Evolutionary conservation across 2,888 invertebrate species (phyloP).

Genomic region (Watsonalla cultraria): DNA sequence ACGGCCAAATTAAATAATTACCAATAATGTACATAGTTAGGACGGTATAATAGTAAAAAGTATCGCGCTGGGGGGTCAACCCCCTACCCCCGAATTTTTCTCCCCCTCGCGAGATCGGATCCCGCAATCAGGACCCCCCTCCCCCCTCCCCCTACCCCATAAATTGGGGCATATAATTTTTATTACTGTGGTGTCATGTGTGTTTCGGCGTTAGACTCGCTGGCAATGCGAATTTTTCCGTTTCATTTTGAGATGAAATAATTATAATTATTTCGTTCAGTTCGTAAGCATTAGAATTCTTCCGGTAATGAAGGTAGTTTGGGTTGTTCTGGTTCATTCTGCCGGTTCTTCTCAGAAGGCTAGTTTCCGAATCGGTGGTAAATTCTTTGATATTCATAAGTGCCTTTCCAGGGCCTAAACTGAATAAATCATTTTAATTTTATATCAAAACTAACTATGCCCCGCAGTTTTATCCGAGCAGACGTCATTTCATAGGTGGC

Average conservation of each 20-base stretch:
- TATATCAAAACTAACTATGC: too few species aligned
- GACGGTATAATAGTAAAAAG: slow-evolving; percentile 73
- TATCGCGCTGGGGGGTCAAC: slow-evolving; percentile 52
- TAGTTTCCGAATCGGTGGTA: too few species aligned
- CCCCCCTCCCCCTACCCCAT: slow-evolving; percentile 55
- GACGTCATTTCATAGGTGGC: too few species aligned
- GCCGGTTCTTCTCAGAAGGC: too few species aligned
- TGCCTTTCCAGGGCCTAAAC: too few species aligned
- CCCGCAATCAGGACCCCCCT: slow-evolving; percentile 71
- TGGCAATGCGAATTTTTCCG: neutral
- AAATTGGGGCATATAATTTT: slow-evolving; percentile 80
- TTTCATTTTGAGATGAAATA: neutral
- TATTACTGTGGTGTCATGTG: slow-evolving; percentile 73
- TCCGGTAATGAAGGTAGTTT: too few species aligned
- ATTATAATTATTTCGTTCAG: neutral
- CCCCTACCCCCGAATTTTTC: slow-evolving; percentile 58
- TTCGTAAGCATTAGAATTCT: too few species aligned
- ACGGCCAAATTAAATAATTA: slow-evolving; percentile 68
- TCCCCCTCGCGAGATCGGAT: slow-evolving; percentile 71
- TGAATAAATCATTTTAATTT: too few species aligned
- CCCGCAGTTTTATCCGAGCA: too few species aligned
- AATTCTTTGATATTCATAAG: too few species aligned
- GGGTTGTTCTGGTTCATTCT: too few species aligned
- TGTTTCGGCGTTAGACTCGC: slow-evolving; percentile 22
- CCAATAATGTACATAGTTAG: slow-evolving; percentile 64